Evolutionary conservation across 2,888 invertebrate genomes (phyloP).

Genomic region (Lampropteryx suffumata): DNA sequence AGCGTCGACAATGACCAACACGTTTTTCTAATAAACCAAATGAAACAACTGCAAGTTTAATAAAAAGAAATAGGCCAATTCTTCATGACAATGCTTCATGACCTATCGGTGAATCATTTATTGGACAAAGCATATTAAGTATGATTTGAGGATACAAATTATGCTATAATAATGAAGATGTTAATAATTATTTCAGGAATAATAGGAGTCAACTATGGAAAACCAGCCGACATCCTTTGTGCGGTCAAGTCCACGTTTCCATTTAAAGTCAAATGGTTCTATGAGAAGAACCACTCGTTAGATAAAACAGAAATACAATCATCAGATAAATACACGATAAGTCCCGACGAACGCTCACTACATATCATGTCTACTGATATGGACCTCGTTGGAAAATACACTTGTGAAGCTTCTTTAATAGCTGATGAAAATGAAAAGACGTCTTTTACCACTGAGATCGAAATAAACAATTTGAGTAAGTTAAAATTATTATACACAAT

Average conservation of each 20-base stretch:
- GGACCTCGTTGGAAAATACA: slow-evolving; percentile 22
- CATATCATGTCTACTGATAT: slow-evolving; percentile 18
- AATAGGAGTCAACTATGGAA: slow-evolving; percentile 1
- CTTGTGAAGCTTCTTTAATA: slow-evolving; percentile 20
- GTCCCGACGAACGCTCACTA: slow-evolving; percentile 13
- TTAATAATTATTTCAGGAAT: slow-evolving; percentile 10
- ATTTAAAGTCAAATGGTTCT: slow-evolving; percentile 25
- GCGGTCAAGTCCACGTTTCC: slow-evolving; percentile 19
- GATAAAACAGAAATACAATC: neutral
- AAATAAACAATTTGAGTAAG: slow-evolving; percentile 26
- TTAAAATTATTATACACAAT: neutral
- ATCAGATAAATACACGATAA: slow-evolving; percentile 4
- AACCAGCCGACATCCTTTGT: slow-evolving; percentile 11
- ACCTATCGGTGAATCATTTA: no score
- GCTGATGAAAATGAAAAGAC: slow-evolving; percentile 10
- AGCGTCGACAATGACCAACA: no score
- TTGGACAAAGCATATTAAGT: no score
- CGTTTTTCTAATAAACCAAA: no score
- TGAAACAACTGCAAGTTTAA: no score
- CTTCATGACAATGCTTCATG: no score
- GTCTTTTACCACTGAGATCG: slow-evolving; percentile 11
- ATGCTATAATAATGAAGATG: no score
- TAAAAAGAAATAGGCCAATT: no score
- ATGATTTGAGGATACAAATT: no score
- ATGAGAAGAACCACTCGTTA: neutral